Conservation (phyloP, 2,888 invertebrate genomes). For the Synergus laeviventris region DNA sequence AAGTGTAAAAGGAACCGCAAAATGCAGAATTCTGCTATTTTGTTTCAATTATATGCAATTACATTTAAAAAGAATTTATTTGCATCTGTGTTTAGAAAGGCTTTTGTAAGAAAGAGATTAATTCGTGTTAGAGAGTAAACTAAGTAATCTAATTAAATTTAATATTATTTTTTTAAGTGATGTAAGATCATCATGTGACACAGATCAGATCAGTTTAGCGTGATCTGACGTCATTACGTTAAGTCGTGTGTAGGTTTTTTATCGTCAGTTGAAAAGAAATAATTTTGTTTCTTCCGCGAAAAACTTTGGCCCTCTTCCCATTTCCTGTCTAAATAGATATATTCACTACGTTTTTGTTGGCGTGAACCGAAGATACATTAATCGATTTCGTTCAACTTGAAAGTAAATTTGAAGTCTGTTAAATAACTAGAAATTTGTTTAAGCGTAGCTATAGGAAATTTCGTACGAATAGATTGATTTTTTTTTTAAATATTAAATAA, state of each 20-base stretch:
- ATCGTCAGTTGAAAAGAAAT: slow-evolving; percentile 20
- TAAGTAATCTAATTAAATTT: background rate
- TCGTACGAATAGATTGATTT: too few species aligned
- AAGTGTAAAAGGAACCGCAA: background rate
- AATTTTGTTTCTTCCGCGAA: slow-evolving; percentile 10
- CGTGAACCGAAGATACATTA: background rate
- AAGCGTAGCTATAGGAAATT: too few species aligned
- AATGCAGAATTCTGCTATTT: slow-evolving; percentile 8
- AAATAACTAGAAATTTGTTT: background rate
- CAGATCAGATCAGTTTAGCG: background rate
- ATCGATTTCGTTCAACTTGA: background rate
- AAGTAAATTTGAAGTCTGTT: background rate
- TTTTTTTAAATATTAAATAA: too few species aligned
- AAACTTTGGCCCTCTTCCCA: slow-evolving; percentile 23
- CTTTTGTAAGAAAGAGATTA: background rate
- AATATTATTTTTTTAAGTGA: background rate
- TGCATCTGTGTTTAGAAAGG: slow-evolving; percentile 2
- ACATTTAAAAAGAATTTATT: background rate
- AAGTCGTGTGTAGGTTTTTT: slow-evolving; percentile 12
- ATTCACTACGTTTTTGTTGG: background rate
- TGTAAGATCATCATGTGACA: background rate
- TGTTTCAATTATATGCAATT: slow-evolving; percentile 3
- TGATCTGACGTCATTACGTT: slow-evolving; percentile 8
- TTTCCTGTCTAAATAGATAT: background rate
- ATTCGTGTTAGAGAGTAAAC: background rate